These are phyloP conservation scores for Standfussiana lucernea DNA, from an alignment of 2,888 invertebrate genomes.

Conservation along the genomic window DNA sequence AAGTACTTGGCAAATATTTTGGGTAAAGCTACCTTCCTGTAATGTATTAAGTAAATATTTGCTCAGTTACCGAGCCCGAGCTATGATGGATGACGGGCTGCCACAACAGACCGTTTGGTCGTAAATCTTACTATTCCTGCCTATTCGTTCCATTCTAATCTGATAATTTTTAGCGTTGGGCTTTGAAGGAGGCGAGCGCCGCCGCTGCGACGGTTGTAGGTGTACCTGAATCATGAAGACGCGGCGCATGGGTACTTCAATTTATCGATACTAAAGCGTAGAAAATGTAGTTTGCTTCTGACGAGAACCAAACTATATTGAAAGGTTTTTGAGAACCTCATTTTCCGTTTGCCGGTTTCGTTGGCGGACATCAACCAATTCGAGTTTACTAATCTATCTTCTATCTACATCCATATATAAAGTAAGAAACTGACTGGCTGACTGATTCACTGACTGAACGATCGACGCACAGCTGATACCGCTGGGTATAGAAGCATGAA, in stretches of 20 bases:
- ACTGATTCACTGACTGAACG: too few relatives aligned
- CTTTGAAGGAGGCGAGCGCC: slow-evolving; percentile 13
- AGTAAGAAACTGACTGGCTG: too few relatives aligned
- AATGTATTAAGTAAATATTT: slow-evolving; percentile 75
- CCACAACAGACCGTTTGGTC: slow-evolving; percentile 44
- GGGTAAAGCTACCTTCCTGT: slow-evolving; percentile 42
- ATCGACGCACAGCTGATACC: too few relatives aligned
- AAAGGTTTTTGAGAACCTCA: neutral
- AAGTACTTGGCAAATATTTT: slow-evolving; percentile 63
- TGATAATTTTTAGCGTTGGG: slow-evolving; percentile 72
- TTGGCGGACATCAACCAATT: neutral
- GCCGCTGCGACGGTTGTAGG: neutral
- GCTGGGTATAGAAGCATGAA: too few relatives aligned
- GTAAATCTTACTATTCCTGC: slow-evolving; percentile 72
- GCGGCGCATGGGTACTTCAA: neutral
- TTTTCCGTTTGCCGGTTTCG: neutral
- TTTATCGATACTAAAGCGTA: neutral
- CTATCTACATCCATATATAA: too few relatives aligned
- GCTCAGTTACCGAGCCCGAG: slow-evolving; percentile 53
- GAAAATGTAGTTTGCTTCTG: neutral
- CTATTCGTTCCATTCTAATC: slow-evolving; percentile 72
- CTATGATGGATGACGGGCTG: slow-evolving; percentile 68
- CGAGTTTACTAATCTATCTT: too few relatives aligned
- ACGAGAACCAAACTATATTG: neutral
- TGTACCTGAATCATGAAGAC: neutral